Evolutionary conservation across 2,113 vertebrate genomes (phyloP).

Genomic region (Cynocephalus volans): DNA sequence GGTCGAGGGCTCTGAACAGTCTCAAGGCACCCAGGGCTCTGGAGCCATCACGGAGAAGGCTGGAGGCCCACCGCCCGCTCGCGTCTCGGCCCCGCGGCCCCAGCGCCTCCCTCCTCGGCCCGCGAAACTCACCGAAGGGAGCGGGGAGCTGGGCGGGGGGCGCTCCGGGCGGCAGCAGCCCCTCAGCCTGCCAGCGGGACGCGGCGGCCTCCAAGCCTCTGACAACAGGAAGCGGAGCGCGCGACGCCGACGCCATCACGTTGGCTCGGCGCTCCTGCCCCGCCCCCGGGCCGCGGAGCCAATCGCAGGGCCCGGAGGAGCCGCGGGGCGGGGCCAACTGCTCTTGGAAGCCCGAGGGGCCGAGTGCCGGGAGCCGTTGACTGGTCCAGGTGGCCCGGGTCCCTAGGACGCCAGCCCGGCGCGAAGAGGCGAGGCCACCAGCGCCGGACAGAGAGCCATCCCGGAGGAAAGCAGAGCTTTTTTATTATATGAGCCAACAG

Average conservation of each 20-base stretch:
- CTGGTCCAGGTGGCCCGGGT: accelerated
- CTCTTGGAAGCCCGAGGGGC: accelerated
- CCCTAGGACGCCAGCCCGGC: accelerated
- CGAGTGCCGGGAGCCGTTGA: accelerated
- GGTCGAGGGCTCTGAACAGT: neutral
- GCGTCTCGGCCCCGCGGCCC: neutral
- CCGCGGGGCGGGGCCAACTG: neutral
- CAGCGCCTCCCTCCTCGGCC: neutral
- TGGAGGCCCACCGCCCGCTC: neutral
- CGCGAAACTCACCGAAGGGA: constrained; percentile 68
- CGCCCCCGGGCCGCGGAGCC: neutral
- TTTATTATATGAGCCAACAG: neutral
- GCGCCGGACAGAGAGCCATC: neutral
- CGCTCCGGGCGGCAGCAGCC: accelerated
- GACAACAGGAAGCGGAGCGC: constrained; percentile 73
- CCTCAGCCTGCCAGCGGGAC: neutral
- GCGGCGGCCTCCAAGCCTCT: neutral
- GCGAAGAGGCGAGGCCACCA: neutral
- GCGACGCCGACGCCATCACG: constrained; percentile 63
- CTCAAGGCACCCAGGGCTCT: neutral
- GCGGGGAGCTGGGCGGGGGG: accelerated
- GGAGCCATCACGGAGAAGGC: neutral
- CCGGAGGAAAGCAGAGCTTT: neutral
- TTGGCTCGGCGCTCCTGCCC: neutral
- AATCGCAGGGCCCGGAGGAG: neutral